These are phyloP conservation scores for Vidua chalybeata DNA, from an alignment of 2,113 vertebrate genomes.

Conservation along the genomic window DNA sequence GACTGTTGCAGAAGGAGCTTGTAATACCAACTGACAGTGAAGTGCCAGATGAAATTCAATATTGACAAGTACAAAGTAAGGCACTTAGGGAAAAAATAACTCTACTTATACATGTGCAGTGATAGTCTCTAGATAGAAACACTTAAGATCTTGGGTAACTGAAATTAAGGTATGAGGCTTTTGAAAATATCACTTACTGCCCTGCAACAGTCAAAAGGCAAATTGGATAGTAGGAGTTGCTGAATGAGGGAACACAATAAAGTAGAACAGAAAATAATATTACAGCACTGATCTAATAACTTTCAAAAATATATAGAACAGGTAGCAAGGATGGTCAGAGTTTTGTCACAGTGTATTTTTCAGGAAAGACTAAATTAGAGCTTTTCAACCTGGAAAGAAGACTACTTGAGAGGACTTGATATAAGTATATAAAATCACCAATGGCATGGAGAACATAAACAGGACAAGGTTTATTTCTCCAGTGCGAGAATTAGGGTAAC, in stretches of 20 bases:
- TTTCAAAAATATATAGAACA: not conserved
- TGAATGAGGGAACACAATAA: not conserved
- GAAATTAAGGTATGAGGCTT: slow-evolving; percentile 15
- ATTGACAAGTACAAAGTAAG: slow-evolving; percentile 44
- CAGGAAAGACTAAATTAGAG: not conserved
- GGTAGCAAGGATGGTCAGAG: not conserved
- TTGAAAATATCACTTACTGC: not conserved
- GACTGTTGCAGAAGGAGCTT: slow-evolving; percentile 40
- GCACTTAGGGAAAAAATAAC: slow-evolving; percentile 44
- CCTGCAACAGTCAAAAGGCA: not conserved
- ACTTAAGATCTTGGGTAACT: not conserved
- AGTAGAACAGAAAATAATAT: not conserved
- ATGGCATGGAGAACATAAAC: not conserved
- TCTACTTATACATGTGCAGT: slow-evolving; percentile 28
- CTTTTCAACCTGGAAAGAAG: not conserved
- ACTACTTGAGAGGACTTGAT: not conserved
- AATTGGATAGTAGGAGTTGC: not conserved
- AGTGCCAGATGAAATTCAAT: slow-evolving; percentile 44
- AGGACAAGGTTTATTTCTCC: not conserved
- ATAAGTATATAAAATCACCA: not conserved
- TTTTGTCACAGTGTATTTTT: not conserved
- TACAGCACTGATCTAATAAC: not conserved
- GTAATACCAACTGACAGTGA: slow-evolving; percentile 29
- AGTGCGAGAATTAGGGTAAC: not conserved
- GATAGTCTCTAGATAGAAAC: not conserved